These are phyloP conservation scores for Perizoma flavofasciatum DNA, from an alignment of 2,888 invertebrate species.

Conservation along the genomic window DNA sequence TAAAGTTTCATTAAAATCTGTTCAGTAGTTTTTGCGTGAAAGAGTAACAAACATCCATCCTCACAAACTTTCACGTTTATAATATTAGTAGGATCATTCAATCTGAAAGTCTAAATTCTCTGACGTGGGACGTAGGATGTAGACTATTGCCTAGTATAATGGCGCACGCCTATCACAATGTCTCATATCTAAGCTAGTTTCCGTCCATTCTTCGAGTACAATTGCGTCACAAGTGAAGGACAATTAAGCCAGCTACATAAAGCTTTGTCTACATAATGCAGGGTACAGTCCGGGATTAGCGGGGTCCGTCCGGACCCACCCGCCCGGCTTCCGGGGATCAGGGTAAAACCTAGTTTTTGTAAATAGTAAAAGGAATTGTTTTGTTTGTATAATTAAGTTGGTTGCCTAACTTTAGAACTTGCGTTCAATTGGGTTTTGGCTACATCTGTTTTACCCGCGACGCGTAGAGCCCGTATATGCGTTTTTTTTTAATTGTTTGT, in stretches of 20 bases:
- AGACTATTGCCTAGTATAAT: too few species aligned
- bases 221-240: constrained; percentile 37
- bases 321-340: constrained; percentile 31
- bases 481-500: too few species aligned
- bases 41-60: too few species aligned
- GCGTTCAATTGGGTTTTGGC: not conserved
- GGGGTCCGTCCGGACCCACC: constrained; percentile 24
- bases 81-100: too few species aligned
- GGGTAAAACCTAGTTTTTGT: constrained; percentile 23
- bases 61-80: too few species aligned
- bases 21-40: too few species aligned
- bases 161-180: not conserved
- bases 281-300: constrained; percentile 32
- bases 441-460: too few species aligned
- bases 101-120: too few species aligned
- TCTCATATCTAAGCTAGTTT: constrained; percentile 7
- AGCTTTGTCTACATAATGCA: constrained; percentile 40
- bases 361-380: constrained; percentile 10
- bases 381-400: constrained; percentile 3
- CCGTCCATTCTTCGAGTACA: constrained; percentile 36
- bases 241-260: constrained; percentile 38
- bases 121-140: too few species aligned
- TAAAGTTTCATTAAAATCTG: too few species aligned
- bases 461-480: too few species aligned
- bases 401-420: not conserved